Base-by-base conservation (phyloP, 2,797 vertebrate genomes). In the Periparus ater region DNA sequence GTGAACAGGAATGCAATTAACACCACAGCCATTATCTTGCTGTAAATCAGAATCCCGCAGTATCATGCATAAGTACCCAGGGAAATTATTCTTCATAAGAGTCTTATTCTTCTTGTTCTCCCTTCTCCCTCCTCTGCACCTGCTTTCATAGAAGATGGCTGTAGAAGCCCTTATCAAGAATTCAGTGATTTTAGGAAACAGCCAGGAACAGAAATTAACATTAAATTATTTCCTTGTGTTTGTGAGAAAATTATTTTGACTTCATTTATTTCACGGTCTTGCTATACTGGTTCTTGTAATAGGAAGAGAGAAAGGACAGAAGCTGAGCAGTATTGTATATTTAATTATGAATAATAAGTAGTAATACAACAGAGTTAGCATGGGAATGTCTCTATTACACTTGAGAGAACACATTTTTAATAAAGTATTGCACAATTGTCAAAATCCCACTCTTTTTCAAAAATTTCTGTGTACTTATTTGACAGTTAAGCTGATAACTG, bases 331-430 rank as follows among this genome's bases (percentile, higher is more conserved):
- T 38, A 44, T 40, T 48, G 48, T 66, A 66, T 54, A 81, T 75
- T 78, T 95, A 91, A 94, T 90, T 65, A 95, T 5, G 5, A 75
- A 85, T 81, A 93, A 42, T 65, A 66, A 92, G 51, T 22, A 84
- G n/a, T 18, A 84, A 68, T 62, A 58, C 30, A 92, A 63, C 29
- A 71, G 36, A 95, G 32, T 70, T 75, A 81, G 66, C 58, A 58
- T n/a, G 15, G 76, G 34, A 81, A 73, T 91, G 21, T 86, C 80
- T 95, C 58, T 91, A 83, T 77, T 88, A 85, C 83, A 82, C 83
- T 90, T 80, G 58, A 90, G 54, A 90, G 62, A 66, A 62, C 73
- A 93, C 18, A 60, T 75, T 89, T 89, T 83, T 86, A 89, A 91
- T 81, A 55, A 65, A 89, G 27, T 75, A 76, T 63, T 94, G 62